Conservation (phyloP, 2,888 invertebrate species). For the Troglohyphantes excavatus region DNA sequence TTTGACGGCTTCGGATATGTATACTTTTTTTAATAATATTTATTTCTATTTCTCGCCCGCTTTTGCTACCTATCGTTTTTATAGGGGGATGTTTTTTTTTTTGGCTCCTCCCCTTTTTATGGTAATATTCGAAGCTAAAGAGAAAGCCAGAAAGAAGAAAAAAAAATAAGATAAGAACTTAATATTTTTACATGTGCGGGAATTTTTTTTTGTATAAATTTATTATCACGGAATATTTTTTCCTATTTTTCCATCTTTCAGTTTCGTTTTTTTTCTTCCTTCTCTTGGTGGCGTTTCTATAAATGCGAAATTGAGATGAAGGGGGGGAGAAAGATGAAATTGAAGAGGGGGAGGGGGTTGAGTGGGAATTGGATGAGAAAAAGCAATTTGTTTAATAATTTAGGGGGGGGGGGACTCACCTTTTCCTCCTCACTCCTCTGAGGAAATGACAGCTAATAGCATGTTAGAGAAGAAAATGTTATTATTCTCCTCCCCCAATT, state of each 20-base stretch:
- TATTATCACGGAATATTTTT: slow-evolving; percentile 50
- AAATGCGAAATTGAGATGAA: slow-evolving; percentile 39
- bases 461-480: slow-evolving; percentile 69
- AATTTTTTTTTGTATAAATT: slow-evolving; percentile 58
- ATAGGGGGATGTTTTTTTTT: slow-evolving; percentile 5
- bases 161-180: slow-evolving; percentile 62
- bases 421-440: slow-evolving; percentile 12
- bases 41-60: slow-evolving; percentile 38
- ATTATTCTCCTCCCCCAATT: slow-evolving; percentile 43
- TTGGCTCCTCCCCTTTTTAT: slow-evolving; percentile 41
- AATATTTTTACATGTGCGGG: slow-evolving; percentile 70
- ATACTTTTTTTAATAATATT: slow-evolving; percentile 65
- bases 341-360: neutral
- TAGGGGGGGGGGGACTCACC: slow-evolving; percentile 29
- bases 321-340: slow-evolving; percentile 5
- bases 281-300: slow-evolving; percentile 42
- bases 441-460: slow-evolving; percentile 74
- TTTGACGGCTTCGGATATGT: slow-evolving; percentile 51
- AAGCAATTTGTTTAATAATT: slow-evolving; percentile 78
- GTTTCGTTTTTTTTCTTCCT: slow-evolving; percentile 7
- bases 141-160: slow-evolving; percentile 12
- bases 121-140: slow-evolving; percentile 55
- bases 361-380: slow-evolving; percentile 52
- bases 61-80: slow-evolving; percentile 33
- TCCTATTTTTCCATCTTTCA: neutral